Percentiles rank a stretch among this genome's conserved stretches.
These are phyloP conservation scores for Drosophila anceps DNA, from an alignment of 2,888 invertebrate genomes.

Conservation along the genomic window DNA sequence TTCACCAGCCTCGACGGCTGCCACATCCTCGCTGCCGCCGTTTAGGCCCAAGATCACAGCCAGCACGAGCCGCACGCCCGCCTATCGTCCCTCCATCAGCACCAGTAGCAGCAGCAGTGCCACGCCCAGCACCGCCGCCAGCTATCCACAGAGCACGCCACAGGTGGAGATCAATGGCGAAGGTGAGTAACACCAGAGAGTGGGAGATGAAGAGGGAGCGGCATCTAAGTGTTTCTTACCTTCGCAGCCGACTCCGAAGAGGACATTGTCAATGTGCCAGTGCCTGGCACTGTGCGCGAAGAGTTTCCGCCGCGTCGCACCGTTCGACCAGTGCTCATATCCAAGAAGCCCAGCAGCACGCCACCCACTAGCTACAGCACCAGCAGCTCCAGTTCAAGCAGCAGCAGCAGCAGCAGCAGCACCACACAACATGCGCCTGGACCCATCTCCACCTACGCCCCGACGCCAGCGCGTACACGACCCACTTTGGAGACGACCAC, in stretches of 20 bases:
- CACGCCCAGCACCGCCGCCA: constrained; percentile 69
- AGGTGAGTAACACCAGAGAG: constrained; percentile 57
- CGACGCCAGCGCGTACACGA: constrained; percentile 67
- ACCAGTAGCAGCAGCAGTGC: constrained; percentile 45
- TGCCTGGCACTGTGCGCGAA: constrained; percentile 85
- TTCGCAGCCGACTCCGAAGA: constrained; percentile 83
- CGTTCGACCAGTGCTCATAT: constrained; percentile 78
- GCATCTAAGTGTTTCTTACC: neutral
- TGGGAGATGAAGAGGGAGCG: neutral
- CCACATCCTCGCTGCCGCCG: constrained; percentile 42
- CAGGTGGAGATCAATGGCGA: constrained; percentile 83
- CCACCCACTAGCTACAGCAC: constrained; percentile 71
- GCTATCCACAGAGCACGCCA: constrained; percentile 70
- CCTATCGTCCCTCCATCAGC: constrained; percentile 67
- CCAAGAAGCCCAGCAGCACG: constrained; percentile 81
- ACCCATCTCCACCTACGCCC: constrained; percentile 53
- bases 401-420: constrained; percentile 30
- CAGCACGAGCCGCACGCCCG: constrained; percentile 81
- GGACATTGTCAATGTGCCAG: constrained; percentile 83
- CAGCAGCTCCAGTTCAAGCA: constrained; percentile 26
- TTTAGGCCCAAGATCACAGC: constrained; percentile 83
- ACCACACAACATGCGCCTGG: constrained; percentile 43
- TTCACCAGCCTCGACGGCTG: constrained; percentile 51
- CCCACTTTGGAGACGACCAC: constrained; percentile 79
- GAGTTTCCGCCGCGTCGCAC: constrained; percentile 85